Evolutionary conservation across 2,113 vertebrate genomes (phyloP).

Genomic region (Theristicus caerulescens): DNA sequence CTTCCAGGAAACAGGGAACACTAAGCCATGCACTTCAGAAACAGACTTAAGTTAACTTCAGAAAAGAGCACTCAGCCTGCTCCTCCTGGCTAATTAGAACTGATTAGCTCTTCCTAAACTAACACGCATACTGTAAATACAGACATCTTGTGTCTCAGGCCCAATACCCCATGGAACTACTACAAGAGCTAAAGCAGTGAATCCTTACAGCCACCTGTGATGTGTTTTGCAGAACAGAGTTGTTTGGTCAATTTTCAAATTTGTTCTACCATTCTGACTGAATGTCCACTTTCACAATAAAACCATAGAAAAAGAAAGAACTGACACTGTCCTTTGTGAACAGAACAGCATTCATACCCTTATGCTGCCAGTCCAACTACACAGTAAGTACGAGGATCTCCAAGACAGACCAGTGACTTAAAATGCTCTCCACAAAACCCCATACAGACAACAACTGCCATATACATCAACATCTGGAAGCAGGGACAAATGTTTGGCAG

Average conservation of each 20-base stretch:
- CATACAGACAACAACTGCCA: not conserved
- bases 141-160: rapidly evolving
- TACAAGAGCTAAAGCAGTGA: not conserved
- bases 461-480: not conserved
- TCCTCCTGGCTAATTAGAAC: not conserved
- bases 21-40: not conserved
- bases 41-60: not conserved
- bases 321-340: not conserved
- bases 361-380: not conserved
- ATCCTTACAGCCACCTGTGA: not conserved
- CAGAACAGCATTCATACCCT: not conserved
- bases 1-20: not conserved
- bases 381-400: not conserved
- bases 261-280: not conserved
- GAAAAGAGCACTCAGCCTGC: not conserved
- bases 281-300: not conserved
- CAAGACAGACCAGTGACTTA: not conserved
- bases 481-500: not conserved
- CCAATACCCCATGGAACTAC: not conserved
- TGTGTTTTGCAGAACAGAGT: not conserved
- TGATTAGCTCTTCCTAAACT: not conserved
- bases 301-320: not conserved
- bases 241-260: not conserved
- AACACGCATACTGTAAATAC: not conserved
- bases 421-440: not conserved